Conservation (phyloP, 2,888 invertebrate species). For the Lasioglossum pauxillum region DNA sequence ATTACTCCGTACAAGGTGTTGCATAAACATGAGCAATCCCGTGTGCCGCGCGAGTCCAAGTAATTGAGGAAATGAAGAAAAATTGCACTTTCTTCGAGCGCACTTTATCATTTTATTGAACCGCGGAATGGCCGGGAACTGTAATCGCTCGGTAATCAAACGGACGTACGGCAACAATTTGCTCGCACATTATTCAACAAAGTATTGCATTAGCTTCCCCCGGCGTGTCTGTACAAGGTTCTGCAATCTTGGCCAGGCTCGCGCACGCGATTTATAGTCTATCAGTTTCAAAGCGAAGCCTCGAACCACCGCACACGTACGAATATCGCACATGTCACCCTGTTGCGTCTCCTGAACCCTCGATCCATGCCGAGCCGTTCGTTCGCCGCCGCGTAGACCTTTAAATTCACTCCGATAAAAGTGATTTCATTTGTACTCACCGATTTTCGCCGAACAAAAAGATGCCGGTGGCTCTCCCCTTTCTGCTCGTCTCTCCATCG, state of each 20-base stretch:
- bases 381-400: neutral
- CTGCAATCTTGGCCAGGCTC: neutral
- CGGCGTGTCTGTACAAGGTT: neutral
- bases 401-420: conserved; percentile 24
- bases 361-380: conserved; percentile 2
- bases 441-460: conserved; percentile 35
- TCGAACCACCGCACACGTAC: conserved; percentile 1
- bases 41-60: neutral
- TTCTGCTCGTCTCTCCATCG: conserved; percentile 19
- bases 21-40: conserved; percentile 8
- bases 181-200: conserved; percentile 20
- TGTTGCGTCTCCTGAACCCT: conserved; percentile 50
- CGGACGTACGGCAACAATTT: conserved; percentile 14
- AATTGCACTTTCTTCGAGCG: neutral
- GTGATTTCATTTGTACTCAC: conserved; percentile 52
- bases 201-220: neutral
- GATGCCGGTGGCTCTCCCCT: neutral
- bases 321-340: conserved; percentile 44
- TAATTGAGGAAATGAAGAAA: conserved; percentile 1
- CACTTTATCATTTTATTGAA: conserved; percentile 4
- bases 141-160: conserved; percentile 4
- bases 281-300: conserved; percentile 23
- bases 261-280: conserved; percentile 21
- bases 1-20: neutral
- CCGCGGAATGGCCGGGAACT: neutral